phyloP scores from a whole-genome alignment of 2,888 invertebrate genomes.

The Aethes cnicana region DNA sequence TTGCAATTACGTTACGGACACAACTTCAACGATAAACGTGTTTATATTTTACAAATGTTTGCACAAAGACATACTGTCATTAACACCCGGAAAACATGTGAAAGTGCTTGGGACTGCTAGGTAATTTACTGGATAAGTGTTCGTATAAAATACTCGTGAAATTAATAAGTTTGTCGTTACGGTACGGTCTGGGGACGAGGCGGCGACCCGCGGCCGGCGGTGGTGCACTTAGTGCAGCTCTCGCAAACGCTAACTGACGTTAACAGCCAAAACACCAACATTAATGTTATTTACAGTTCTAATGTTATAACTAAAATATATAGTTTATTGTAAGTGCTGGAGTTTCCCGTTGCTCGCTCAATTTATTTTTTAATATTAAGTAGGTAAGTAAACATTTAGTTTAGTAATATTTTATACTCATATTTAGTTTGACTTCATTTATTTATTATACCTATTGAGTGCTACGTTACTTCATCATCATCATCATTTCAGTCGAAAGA shows the following conservation, averaged over 20 bases:
- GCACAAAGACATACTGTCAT: slow-evolving; percentile 19
- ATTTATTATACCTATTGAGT: too few relatives aligned
- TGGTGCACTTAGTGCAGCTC: slow-evolving; percentile 32
- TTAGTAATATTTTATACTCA: too few relatives aligned
- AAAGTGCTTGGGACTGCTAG: slow-evolving; percentile 10
- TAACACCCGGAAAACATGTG: slow-evolving; percentile 20
- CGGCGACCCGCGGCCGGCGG: slow-evolving; percentile 3
- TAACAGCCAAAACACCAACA: slow-evolving; percentile 27
- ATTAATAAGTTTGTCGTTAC: slow-evolving; percentile 27
- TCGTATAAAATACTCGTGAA: slow-evolving; percentile 18
- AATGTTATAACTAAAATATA: slow-evolving; percentile 17
- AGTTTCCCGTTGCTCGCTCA: neutral
- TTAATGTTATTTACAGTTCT: slow-evolving; percentile 30
- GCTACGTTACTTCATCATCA: too few relatives aligned
- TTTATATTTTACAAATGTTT: slow-evolving; percentile 16
- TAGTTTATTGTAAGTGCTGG: neutral
- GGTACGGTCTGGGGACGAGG: slow-evolving; percentile 1
- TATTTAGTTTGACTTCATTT: too few relatives aligned
- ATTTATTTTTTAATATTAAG: neutral
- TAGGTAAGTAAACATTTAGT: neutral
- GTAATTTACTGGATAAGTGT: slow-evolving; percentile 15
- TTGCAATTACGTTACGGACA: slow-evolving; percentile 13
- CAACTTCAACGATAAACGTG: slow-evolving; percentile 21
- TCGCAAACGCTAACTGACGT: slow-evolving; percentile 30
- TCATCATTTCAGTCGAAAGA: too few relatives aligned